These are phyloP conservation scores for Leptocoma aspasia DNA, from an alignment of 2,113 vertebrate genomes.

Conservation along the genomic window DNA sequence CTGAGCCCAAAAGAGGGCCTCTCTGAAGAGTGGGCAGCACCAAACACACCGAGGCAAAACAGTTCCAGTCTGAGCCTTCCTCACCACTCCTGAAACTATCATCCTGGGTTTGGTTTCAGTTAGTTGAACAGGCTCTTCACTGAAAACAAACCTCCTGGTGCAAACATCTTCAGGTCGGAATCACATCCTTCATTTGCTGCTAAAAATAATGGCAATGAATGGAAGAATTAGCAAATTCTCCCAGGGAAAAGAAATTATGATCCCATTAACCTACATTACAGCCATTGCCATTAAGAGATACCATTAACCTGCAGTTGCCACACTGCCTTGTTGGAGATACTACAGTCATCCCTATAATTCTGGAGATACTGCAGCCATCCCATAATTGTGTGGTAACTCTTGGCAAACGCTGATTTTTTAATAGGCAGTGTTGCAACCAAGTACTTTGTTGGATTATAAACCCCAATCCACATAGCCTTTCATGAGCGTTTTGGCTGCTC, in stretches of 20 bases:
- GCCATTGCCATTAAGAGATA: constrained; percentile 32
- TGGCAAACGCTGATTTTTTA: background rate
- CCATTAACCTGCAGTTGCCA: constrained; percentile 35
- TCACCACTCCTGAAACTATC: background rate
- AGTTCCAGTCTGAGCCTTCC: background rate
- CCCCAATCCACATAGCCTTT: background rate
- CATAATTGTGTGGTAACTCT: background rate
- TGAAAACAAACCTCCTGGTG: background rate
- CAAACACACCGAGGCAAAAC: background rate
- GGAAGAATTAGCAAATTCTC: constrained; percentile 51
- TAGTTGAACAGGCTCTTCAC: background rate
- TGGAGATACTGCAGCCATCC: background rate
- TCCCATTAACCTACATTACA: constrained; percentile 60
- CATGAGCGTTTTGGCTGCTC: background rate
- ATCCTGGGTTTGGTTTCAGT: background rate
- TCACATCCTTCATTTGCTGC: background rate
- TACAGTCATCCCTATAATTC: background rate
- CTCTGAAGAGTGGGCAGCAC: background rate
- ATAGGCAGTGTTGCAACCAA: background rate
- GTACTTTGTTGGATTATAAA: background rate
- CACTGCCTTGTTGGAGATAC: background rate
- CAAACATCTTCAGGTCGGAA: background rate
- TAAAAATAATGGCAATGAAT: constrained; percentile 55
- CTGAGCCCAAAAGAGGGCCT: background rate
- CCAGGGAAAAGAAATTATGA: constrained; percentile 39